Base-by-base conservation (phyloP, 2,888 invertebrate species). In the Subacronicta megacephala region DNA sequence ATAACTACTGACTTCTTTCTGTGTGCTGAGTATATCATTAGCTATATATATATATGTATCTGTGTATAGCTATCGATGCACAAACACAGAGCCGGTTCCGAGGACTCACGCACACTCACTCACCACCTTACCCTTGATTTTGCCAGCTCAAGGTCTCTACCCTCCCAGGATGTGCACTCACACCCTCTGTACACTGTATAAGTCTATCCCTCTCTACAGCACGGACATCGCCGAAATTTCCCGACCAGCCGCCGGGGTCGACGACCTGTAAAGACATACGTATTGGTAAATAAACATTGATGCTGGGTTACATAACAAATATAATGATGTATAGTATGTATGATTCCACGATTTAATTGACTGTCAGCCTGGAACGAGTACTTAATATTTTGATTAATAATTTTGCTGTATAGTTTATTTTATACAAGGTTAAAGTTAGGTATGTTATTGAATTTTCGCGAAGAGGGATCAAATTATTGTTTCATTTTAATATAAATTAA, bases 91-190 rank as follows among this genome's bases (percentile, higher is more conserved):
- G 79, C 82, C 77, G 78, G 76, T 81, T 81, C 75, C 56, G 78
- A 75, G 78, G 68, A 72, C 65, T 76, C 76, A 84, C 89, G 76
- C 93, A 91, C 91, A 92, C 93, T 81, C 61, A 44, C 74, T 64
- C 81, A 83, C 69, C 77, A 75, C 86, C 80, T 94, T 94, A 94
- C 93, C 94, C 94, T 94, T 94, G 94, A 94, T 94, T 93, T 93
- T 90, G 92, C 93, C 88, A 89, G 91, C 93, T 94, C 94, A 94
- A 94, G 94, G 94, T 94, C 93, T 93, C 93, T 92, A 93, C 93
- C 93, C 93, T 89, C 89, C 66, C 77, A 69, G 74, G 66, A 61
- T 68, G 80, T 83, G 80, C 88, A 74, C 82, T 93, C 89, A 73
- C 85, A 82, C 90, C 81, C 80, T 59, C 40, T 43, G 77, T 57